These are phyloP conservation scores for Rosalia funebris DNA, from an alignment of 2,888 invertebrate species.

Conservation along the genomic window DNA sequence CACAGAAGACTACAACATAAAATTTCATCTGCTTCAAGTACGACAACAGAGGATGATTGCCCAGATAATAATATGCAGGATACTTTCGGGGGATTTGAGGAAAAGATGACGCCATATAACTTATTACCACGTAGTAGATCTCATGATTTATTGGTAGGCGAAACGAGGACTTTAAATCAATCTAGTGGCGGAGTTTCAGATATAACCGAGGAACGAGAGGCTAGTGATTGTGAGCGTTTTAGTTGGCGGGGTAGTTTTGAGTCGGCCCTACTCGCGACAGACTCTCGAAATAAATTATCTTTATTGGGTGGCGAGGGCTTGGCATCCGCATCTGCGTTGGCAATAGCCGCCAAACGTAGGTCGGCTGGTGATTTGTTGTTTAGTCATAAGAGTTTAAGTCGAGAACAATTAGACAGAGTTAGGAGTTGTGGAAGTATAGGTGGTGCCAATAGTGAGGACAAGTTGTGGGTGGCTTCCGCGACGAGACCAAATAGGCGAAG, in stretches of 20 bases:
- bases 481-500: slow-evolving; percentile 61
- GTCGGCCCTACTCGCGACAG: slow-evolving; percentile 88
- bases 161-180: slow-evolving; percentile 65
- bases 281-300: slow-evolving; percentile 82
- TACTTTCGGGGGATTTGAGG: slow-evolving; percentile 60
- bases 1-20: slow-evolving; percentile 70
- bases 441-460: slow-evolving; percentile 70
- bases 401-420: slow-evolving; percentile 78
- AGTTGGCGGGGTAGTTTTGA: slow-evolving; percentile 94
- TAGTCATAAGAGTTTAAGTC: slow-evolving; percentile 81
- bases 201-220: slow-evolving; percentile 74
- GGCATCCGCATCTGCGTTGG: slow-evolving; percentile 72
- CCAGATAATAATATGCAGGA: slow-evolving; percentile 68
- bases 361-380: slow-evolving; percentile 87
- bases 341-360: slow-evolving; percentile 79
- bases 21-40: slow-evolving; percentile 69
- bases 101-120: slow-evolving; percentile 64
- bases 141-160: slow-evolving; percentile 80
- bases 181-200: slow-evolving; percentile 67
- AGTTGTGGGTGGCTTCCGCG: slow-evolving; percentile 60
- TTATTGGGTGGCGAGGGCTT: slow-evolving; percentile 72
- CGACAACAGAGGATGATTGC: slow-evolving; percentile 78
- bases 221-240: slow-evolving; percentile 89
- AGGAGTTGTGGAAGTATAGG: slow-evolving; percentile 87
- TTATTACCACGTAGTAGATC: slow-evolving; percentile 82